phyloP scores from a whole-genome alignment of 1,140 invertebrate genomes.

The Plodia interpunctella region DNA sequence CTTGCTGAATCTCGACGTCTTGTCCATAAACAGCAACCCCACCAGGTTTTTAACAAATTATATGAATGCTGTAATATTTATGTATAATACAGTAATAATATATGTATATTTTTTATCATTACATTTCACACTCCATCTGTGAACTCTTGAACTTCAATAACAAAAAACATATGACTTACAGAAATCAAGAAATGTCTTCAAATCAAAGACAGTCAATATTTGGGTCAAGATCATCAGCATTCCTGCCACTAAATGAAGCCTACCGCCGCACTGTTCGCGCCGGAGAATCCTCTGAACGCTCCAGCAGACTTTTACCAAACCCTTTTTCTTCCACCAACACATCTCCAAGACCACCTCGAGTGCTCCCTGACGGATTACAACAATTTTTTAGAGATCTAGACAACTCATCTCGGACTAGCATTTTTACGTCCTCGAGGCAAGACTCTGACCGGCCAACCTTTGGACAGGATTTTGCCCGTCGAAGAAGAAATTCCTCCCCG shows the following conservation, averaged over 20 bases:
- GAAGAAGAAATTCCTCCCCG: conserved; percentile 29
- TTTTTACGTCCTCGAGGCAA: conserved; percentile 46
- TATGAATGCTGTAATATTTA: too few relatives aligned
- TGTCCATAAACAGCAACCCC: conserved; percentile 49
- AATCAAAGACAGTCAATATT: conserved; percentile 40
- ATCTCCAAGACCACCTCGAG: neutral
- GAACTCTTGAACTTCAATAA: neutral
- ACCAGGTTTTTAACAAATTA: neutral
- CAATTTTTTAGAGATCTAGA: neutral
- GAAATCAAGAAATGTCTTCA: conserved; percentile 9
- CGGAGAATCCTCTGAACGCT: conserved; percentile 41
- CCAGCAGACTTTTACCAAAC: conserved; percentile 54
- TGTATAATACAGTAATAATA: too few relatives aligned
- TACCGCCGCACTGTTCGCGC: conserved; percentile 40
- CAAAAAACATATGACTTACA: neutral
- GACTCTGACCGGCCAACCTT: conserved; percentile 23
- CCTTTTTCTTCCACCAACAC: conserved; percentile 51
- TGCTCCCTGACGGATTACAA: neutral
- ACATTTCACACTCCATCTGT: too few relatives aligned
- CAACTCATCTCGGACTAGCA: conserved; percentile 52
- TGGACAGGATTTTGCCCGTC: conserved; percentile 31
- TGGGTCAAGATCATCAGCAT: conserved; percentile 59
- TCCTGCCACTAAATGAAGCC: conserved; percentile 52
- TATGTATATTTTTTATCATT: too few relatives aligned
- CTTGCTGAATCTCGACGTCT: conserved; percentile 53